These are phyloP conservation scores for Ectropis crepuscularia DNA, from an alignment of 2,888 invertebrate genomes.

Conservation along the genomic window DNA sequence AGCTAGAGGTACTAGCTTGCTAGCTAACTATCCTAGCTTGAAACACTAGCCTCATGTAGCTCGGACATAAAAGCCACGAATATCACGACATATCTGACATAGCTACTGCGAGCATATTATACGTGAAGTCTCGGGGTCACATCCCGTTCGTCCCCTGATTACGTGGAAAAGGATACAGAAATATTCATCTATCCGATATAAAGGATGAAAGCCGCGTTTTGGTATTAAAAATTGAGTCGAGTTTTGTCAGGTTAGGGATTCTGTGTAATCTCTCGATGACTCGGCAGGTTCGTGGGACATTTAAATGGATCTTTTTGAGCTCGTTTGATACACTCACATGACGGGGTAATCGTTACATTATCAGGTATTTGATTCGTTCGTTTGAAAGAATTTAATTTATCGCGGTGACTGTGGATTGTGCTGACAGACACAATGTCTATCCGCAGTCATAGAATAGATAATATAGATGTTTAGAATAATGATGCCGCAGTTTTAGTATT, in stretches of 20 bases:
- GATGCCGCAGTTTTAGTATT: no score
- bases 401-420: no score
- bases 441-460: no score
- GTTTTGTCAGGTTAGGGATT: slow-evolving; percentile 13
- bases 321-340: background rate
- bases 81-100: no score
- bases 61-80: no score
- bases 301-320: slow-evolving; percentile 1
- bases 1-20: no score
- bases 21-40: no score
- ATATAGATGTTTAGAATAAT: no score
- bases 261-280: slow-evolving; percentile 20
- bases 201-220: slow-evolving; percentile 28
- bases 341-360: background rate
- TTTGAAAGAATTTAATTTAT: background rate
- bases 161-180: slow-evolving; percentile 31
- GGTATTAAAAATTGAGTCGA: slow-evolving; percentile 26
- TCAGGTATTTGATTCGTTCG: background rate
- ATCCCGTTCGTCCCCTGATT: slow-evolving; percentile 33
- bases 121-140: slow-evolving; percentile 28
- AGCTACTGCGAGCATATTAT: background rate
- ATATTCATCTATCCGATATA: slow-evolving; percentile 30
- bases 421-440: no score
- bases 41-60: no score
- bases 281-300: background rate